Evolutionary conservation across 2,888 invertebrate species (phyloP).

Genomic region (Phyllotreta cruciferae): DNA sequence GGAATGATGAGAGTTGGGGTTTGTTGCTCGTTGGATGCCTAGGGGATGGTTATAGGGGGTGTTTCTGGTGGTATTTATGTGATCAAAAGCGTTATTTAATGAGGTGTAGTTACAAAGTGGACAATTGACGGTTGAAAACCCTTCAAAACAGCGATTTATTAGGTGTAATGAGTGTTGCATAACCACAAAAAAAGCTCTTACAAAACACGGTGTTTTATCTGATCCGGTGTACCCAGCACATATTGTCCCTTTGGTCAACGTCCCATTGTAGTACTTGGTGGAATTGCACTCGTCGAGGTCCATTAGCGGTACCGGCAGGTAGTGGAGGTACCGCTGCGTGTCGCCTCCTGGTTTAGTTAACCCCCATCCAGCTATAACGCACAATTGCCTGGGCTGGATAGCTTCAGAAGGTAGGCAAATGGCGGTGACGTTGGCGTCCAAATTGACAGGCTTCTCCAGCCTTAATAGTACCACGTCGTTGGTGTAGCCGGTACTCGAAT

Average conservation of each 20-base stretch:
- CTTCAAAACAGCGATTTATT: too few species aligned
- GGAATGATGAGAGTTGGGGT: background rate
- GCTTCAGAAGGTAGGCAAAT: conserved; percentile 64
- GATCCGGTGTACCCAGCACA: conserved; percentile 67
- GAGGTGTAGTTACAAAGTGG: too few species aligned
- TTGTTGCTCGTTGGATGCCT: background rate
- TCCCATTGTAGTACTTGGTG: conserved; percentile 67
- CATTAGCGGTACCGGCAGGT: conserved; percentile 65
- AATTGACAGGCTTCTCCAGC: conserved; percentile 61
- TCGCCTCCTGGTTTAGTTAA: conserved; percentile 61
- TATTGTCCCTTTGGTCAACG: too few species aligned
- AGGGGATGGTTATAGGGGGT: too few species aligned
- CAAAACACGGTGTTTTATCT: conserved; percentile 67
- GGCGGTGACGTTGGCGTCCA: conserved; percentile 64
- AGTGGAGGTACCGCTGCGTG: conserved; percentile 62
- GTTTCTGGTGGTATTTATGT: too few species aligned
- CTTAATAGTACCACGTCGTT: conserved; percentile 67
- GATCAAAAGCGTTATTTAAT: too few species aligned
- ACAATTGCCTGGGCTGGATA: conserved; percentile 63
- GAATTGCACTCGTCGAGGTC: conserved; percentile 67
- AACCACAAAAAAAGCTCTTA: conserved; percentile 55
- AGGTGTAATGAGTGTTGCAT: too few species aligned
- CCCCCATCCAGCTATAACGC: conserved; percentile 69
- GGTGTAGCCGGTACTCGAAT: conserved; percentile 65
- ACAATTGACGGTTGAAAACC: too few species aligned